Evolutionary conservation across 2,888 invertebrate species (phyloP), one percentile per base, ranked within the genome.

Genomic region (Acronicta alni): DNA sequence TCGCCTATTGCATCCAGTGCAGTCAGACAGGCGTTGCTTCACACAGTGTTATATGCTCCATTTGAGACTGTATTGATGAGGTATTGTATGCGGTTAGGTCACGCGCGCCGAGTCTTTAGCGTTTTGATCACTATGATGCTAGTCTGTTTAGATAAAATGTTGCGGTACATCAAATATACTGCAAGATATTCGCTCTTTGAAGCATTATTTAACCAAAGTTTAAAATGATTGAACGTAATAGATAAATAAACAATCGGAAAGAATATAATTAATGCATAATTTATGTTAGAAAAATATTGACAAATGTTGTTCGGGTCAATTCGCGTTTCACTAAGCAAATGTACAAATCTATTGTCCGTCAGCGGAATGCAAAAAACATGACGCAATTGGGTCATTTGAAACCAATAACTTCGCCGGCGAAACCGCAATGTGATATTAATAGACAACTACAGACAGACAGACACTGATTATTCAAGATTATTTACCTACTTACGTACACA

Each of bases 371-470:
- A 83, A 82, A 85, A 85, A 85, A 85, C 77, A 84, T 92, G 89
- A 89, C 84, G 90, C 88, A 92, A 91, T 83, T 86, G 70, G 87
- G 90, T 89, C 89, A 92, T 88, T 89, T 82, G 90, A 91, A 88
- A 91, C 89, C 90, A 86, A 89, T 86, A 88, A 86, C 84, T 88
- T 84, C 85, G 86, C 78, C 83, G 81, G 77, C 83, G 79, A 82
- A 87, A 92, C 92, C 91, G 86, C 91, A 91, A 78, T 81, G 84
- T 84, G 82, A 83, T 89, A 87, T 86, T 83, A 82, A 88, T 85
- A 86, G 82, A 83, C 83, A 75, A 81, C 78, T 79, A 79, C 79
- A 75, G 72, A 73, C 70, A 55, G 71, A 74, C 70, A 67, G 72
- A 68, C 65, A 70, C 60, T 72, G 69, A 67, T 66, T 68, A 72